Conservation (phyloP, 2,797 vertebrate species). For the Apodemus agrarius region DNA sequence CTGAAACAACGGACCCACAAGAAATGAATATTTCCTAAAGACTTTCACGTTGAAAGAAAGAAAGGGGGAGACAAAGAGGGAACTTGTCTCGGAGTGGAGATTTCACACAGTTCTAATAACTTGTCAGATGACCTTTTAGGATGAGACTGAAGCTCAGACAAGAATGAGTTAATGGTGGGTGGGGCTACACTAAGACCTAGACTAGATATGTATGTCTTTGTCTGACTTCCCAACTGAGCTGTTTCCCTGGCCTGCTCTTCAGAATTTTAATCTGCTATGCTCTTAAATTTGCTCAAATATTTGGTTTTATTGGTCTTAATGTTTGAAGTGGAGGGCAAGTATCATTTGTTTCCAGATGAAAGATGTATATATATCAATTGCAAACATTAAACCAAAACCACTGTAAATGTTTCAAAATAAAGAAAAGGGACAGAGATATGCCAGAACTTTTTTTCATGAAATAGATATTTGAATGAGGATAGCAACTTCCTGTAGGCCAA, state of each 20-base stretch:
- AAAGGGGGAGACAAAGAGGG: background rate
- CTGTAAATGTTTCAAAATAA: background rate
- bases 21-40: background rate
- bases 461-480: background rate
- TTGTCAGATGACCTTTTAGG: background rate
- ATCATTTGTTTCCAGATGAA: background rate
- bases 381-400: background rate
- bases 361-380: background rate
- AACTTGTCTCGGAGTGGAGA: background rate
- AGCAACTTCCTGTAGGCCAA: background rate
- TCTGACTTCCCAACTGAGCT: background rate
- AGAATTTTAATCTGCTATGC: conserved; percentile 8
- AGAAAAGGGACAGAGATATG: background rate
- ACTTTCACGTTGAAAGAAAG: background rate
- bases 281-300: conserved; percentile 1
- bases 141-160: background rate
- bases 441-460: background rate
- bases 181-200: background rate
- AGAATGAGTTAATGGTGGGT: background rate
- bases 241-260: background rate
- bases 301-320: background rate
- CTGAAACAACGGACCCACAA: background rate
- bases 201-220: background rate
- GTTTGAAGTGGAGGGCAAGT: background rate
- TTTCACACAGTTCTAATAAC: background rate